Evolutionary conservation across 2,113 vertebrate genomes (phyloP).

Genomic region (Neodontobutis hainanensis): DNA sequence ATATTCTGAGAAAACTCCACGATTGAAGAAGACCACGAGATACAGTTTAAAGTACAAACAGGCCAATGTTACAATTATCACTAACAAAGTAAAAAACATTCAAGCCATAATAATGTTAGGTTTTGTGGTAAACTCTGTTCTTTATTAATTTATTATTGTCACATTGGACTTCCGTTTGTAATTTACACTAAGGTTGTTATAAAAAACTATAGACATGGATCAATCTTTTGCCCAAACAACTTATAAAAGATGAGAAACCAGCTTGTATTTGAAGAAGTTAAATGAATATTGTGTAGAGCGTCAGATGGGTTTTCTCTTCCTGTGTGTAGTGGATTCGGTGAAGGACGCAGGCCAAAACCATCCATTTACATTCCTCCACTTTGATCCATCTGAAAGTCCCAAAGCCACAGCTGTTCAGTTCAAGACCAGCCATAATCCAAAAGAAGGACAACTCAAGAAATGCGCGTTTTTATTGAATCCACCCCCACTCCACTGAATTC

Average conservation of each 20-base stretch:
- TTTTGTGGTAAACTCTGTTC: background rate
- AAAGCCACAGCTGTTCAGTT: constrained; percentile 37
- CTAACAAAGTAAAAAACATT: background rate
- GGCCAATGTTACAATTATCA: background rate
- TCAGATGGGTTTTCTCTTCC: constrained; percentile 37
- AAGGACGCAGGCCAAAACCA: constrained; percentile 52
- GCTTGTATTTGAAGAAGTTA: constrained; percentile 39
- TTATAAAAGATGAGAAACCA: background rate
- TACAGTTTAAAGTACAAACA: background rate
- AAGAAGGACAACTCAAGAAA: background rate
- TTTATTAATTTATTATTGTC: constrained; percentile 11
- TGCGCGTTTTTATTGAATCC: constrained; percentile 3
- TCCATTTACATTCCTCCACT: constrained; percentile 68
- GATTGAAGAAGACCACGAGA: constrained; percentile 12
- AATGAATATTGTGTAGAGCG: constrained; percentile 15
- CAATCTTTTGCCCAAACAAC: constrained; percentile 1
- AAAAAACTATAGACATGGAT: background rate
- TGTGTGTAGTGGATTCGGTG: constrained; percentile 29
- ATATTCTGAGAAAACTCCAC: background rate
- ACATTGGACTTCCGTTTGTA: constrained; percentile 1
- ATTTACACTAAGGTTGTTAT: background rate
- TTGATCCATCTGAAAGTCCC: constrained; percentile 44
- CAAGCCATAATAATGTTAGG: background rate
- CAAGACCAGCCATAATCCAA: constrained; percentile 1
- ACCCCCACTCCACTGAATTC: background rate